phyloP scores from a whole-genome alignment of 1,140 invertebrate species.

The Eueides isabella region DNA sequence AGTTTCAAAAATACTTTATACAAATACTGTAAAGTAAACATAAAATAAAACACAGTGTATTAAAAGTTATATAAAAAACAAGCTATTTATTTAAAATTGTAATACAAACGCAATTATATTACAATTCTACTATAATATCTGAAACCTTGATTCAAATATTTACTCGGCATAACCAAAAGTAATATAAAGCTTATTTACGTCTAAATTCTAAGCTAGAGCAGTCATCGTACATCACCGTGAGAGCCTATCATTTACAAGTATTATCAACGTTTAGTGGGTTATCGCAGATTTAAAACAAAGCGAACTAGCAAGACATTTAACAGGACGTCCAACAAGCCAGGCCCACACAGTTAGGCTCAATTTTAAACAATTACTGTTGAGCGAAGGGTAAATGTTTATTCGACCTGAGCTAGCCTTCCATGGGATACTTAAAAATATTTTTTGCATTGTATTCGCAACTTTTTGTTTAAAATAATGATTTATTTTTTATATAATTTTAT shows the following conservation, averaged over 20 bases:
- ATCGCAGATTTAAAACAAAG: slow-evolving; percentile 65
- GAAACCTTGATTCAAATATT: neutral
- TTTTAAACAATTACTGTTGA: slow-evolving; percentile 80
- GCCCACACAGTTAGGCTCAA: slow-evolving; percentile 79
- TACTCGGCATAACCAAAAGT: neutral
- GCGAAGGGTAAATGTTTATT: slow-evolving; percentile 79
- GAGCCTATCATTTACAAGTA: slow-evolving; percentile 41
- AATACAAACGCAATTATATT: neutral
- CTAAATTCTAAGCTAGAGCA: slow-evolving; percentile 13
- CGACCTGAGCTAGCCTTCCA: slow-evolving; percentile 54
- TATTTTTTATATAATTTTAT: neutral
- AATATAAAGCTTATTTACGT: slow-evolving; percentile 37
- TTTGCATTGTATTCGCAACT: neutral
- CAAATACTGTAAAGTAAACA: neutral
- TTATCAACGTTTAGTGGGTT: slow-evolving; percentile 43
- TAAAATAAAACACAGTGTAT: neutral
- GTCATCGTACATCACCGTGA: slow-evolving; percentile 28
- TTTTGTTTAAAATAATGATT: neutral
- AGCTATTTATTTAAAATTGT: neutral
- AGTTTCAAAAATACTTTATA: no score
- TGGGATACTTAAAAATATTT: neutral
- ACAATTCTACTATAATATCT: neutral
- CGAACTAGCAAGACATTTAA: slow-evolving; percentile 43
- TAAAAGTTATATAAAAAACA: neutral
- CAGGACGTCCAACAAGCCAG: slow-evolving; percentile 63